Evolutionary conservation across 1,140 invertebrate genomes (phyloP).

Genomic region (Pogonomyrmex barbatus): DNA sequence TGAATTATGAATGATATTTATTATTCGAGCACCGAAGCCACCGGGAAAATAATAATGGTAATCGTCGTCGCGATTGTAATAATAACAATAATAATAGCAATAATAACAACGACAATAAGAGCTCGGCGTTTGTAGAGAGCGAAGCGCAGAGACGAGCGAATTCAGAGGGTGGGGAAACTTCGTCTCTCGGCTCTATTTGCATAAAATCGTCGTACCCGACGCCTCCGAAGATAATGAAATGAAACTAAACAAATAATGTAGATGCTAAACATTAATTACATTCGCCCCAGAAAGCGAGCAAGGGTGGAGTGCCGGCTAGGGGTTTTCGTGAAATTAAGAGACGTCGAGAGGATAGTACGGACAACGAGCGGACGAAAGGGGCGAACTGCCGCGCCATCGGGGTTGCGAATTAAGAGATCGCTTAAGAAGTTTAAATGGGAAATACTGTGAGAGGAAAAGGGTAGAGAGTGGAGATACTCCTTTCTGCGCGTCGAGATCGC

Average conservation of each 20-base stretch:
- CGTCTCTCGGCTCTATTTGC: constrained; percentile 81
- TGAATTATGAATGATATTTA: constrained; percentile 84
- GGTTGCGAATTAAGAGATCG: constrained; percentile 77
- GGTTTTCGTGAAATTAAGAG: constrained; percentile 73
- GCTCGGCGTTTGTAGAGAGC: constrained; percentile 27
- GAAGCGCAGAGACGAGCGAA: constrained; percentile 54
- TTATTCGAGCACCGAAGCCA: constrained; percentile 76
- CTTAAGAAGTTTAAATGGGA: constrained; percentile 78
- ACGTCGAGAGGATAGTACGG: constrained; percentile 54
- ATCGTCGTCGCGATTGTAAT: constrained; percentile 74
- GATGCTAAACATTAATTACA: constrained; percentile 85
- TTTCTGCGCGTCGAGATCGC: constrained; percentile 50
- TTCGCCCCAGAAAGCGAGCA: constrained; percentile 72
- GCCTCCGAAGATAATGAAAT: constrained; percentile 84
- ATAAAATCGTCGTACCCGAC: constrained; percentile 83
- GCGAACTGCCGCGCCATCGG: constrained; percentile 61
- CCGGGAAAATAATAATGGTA: constrained; percentile 75
- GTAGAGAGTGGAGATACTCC: constrained; percentile 28
- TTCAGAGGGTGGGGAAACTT: constrained; percentile 71
- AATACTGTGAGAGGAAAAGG: constrained; percentile 59
- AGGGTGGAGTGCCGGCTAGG: constrained; percentile 43
- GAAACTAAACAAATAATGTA: constrained; percentile 85
- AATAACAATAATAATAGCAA: constrained; percentile 65
- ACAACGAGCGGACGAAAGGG: constrained; percentile 38
- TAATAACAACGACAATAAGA: constrained; percentile 74